Conservation (phyloP, 2,113 vertebrate genomes). For the Microcebus tavaratra region DNA sequence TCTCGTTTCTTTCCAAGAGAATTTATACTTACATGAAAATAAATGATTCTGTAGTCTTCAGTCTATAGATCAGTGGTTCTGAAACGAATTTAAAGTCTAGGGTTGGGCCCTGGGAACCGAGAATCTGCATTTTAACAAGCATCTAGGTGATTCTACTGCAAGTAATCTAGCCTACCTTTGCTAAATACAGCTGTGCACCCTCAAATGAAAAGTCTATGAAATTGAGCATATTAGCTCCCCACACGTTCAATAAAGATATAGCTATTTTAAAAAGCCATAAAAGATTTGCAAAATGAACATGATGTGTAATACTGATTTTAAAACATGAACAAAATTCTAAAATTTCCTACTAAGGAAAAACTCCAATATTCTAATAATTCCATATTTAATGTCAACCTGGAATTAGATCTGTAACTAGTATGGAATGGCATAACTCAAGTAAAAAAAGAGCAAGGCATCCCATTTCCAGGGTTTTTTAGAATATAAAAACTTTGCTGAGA, state of each 20-base stretch:
- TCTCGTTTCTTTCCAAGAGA: background rate
- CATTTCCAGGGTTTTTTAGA: background rate
- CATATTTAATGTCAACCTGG: background rate
- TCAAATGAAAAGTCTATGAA: background rate
- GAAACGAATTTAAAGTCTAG: background rate
- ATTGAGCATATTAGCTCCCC: background rate
- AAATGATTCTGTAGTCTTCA: background rate
- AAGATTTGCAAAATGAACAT: background rate
- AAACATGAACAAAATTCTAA: background rate
- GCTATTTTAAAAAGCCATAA: background rate
- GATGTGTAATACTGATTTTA: background rate
- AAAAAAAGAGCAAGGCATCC: background rate
- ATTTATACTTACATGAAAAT: slow-evolving; percentile 26
- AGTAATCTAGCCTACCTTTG: background rate
- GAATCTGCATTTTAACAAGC: background rate
- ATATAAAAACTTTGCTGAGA: background rate
- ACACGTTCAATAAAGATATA: background rate
- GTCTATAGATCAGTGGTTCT: background rate
- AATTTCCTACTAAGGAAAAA: background rate
- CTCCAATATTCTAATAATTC: background rate
- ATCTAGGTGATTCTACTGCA: background rate
- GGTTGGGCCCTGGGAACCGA: background rate
- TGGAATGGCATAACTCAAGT: background rate
- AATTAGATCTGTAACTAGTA: background rate
- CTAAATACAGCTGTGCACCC: background rate